Base-by-base conservation (phyloP, 2,113 vertebrate genomes). In the Scolopax mira region DNA sequence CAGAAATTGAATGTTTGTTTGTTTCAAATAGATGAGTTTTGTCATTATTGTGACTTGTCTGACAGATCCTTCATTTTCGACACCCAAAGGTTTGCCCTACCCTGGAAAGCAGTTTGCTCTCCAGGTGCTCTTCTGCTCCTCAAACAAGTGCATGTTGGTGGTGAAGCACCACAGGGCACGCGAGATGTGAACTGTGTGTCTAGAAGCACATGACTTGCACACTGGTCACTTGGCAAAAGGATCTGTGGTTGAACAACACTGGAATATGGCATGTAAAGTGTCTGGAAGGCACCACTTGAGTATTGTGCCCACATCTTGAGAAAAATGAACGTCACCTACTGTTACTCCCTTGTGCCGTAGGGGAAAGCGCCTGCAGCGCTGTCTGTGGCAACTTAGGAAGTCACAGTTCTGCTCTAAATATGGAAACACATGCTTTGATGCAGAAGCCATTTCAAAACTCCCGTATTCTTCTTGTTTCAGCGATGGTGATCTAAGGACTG, bases 171-270 rank as follows among this genome's bases (percentile, higher is more conserved):
- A 4, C 21, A 9, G 37, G 31, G 30, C 54, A 11, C 0, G 8
- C 35, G 7, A 5, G 39, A 7, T 6, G 35, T 52, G 28, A 3
- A 3, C 30, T 14, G 72, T 0, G 3, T 18, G 9, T 41, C 18
- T 42, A 7, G 65, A 35, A 52, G 51, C 5, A 0, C 6, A 1
- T n/a, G 37, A 12, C 42, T 48, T 13, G 41, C 7, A 3, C 13
- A 31, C 51, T 61, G 71, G 31, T 51, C 3, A 2, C 22, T 21
- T 66, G 52, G 51, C 77, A 71, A 5, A 71, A 48, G n/a, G 9
- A 4, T 33, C 30, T 55, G 55, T n/a, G 60, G 31, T 49, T 52
- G 52, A 66, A 48, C 22, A 37, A 10, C 48, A 7, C 44, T 54
- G 60, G 60, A 39, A 11, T 13, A 6, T 9, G 41, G 39, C 46